Base-by-base conservation (phyloP, 1,140 invertebrate species). In the Procambarus virginalis region DNA sequence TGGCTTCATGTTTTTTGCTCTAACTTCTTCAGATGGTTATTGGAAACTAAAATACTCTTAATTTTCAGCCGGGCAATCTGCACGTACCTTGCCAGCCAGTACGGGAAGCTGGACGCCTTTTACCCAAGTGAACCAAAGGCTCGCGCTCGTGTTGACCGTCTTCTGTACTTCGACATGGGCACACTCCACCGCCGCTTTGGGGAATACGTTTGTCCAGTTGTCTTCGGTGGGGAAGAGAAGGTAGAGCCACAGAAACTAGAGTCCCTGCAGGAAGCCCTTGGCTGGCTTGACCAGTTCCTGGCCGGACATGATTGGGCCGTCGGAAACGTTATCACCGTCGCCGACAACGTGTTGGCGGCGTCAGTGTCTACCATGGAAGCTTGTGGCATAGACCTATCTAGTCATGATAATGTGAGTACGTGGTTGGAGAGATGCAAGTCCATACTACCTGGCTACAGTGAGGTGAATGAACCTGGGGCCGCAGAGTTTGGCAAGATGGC, bases 161-260 rank as follows among this genome's bases (percentile, higher is more conserved):
- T 96, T 90, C 94, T 97, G 49, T 96, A 96, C 92, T 97, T 97
- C 93, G 96, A 97, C 92, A 93, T 96, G 91, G 96, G 96, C 0
- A 95, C 94, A 46, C 93, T 97, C 10, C 96, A 95, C 93, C 94
- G 95, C 81, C 84, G 91, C 51, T 91, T 91, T 70, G 86, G 86
- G 58, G 82, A 92, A 20, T 88, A 73, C 48, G 89, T 91, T 96
- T 97, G 96, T 93, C 92, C 93, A 3, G 91, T 91, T 4, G 78
- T 93, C 17, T 93, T 93, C 85, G 17, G 79, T 22, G 92, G 91
- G 17, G 46, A 90, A 70, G 73, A 85, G 10, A 49, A 81, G 6
- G 85, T 92, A 46, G 75, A 86, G 17, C 34, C 34, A 34, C 92
- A 90, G 6, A 93, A 93, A 78, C 75, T 92, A 34, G 84, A 92